Evolutionary conservation across 1,140 invertebrate species (phyloP).

Genomic region (Meloidogyne exigua): DNA sequence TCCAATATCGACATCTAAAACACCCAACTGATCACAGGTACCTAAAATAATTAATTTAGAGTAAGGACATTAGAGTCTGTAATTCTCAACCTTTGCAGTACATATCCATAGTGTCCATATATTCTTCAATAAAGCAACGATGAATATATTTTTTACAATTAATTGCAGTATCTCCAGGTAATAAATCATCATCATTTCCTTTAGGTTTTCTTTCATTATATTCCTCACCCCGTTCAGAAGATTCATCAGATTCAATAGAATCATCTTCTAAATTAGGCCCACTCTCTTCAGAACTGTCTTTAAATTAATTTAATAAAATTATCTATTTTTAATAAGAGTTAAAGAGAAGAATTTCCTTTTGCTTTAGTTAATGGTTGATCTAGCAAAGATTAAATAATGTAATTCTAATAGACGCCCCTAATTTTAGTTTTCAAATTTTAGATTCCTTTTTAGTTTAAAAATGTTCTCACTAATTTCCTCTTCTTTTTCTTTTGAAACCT

Average conservation of each 20-base stretch:
- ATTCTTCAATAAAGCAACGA: not conserved
- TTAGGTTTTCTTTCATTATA: not conserved
- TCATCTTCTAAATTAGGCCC: not conserved
- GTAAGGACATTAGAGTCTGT: too few species aligned
- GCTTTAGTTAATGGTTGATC: too few species aligned
- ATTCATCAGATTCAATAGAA: not conserved
- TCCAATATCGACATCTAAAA: not conserved
- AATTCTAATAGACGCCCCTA: too few species aligned
- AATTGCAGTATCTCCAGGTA: not conserved
- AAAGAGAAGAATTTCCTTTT: too few species aligned
- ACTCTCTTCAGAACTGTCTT: not conserved
- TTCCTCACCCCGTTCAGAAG: not conserved
- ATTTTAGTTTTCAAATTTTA: too few species aligned
- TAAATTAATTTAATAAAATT: too few species aligned
- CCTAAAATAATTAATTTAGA: not conserved
- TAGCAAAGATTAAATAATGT: too few species aligned
- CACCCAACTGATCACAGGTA: not conserved
- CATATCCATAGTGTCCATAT: not conserved
- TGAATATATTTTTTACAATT: conserved; percentile 1
- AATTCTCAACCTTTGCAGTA: not conserved
- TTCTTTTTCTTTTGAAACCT: not conserved
- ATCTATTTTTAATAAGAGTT: too few species aligned
- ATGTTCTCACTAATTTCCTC: too few species aligned
- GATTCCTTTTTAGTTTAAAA: too few species aligned
- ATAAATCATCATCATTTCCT: not conserved